Evolutionary conservation across 2,888 invertebrate genomes (phyloP).

Genomic region (Lamellibrachia satsuma): DNA sequence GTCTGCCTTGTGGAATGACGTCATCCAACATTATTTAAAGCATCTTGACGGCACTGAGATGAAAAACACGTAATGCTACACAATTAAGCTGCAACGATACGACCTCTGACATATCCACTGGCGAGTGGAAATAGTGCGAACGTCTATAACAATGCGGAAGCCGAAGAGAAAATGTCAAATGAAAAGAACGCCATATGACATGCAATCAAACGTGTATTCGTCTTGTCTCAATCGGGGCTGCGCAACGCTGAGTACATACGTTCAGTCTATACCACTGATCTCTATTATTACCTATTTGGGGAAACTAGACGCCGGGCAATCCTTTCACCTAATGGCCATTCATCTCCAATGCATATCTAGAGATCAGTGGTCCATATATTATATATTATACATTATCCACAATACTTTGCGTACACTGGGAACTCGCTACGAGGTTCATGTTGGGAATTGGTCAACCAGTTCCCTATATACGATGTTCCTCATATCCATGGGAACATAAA

Average conservation of each 20-base stretch:
- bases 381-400: no score
- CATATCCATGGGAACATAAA: no score
- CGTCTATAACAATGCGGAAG: not conserved
- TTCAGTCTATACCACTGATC: not conserved
- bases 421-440: no score
- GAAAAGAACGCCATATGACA: not conserved
- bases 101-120: not conserved
- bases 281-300: not conserved
- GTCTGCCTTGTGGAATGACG: not conserved
- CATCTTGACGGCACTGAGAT: not conserved
- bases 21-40: constrained; percentile 3
- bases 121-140: not conserved
- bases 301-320: not conserved
- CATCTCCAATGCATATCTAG: no score
- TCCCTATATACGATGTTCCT: no score
- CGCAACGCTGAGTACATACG: not conserved
- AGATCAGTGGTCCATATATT: no score
- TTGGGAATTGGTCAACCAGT: no score
- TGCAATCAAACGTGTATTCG: not conserved
- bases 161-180: not conserved
- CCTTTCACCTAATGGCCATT: no score
- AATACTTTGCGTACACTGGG: no score
- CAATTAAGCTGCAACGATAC: not conserved
- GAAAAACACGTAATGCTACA: not conserved
- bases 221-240: not conserved